Base-by-base conservation (phyloP, 64 coral and sea anemone species). In the Actinia equina region DNA sequence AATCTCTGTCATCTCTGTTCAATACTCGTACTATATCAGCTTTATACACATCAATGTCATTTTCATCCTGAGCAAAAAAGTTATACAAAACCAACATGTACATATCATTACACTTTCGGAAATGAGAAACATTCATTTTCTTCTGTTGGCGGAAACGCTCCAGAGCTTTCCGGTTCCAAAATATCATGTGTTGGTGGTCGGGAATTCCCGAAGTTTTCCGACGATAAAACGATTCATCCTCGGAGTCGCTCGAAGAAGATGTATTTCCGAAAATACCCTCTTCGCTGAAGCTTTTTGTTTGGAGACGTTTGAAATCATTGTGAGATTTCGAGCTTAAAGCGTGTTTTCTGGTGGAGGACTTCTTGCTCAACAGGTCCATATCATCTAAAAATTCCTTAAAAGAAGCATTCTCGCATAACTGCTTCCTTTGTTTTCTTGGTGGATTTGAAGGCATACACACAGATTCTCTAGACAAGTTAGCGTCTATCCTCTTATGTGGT, bases 1-100 rank as follows among this genome's bases (percentile, higher is more conserved):
- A 96, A 20, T 96, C 94, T 7, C 83, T 44, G n/a, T 96, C 94
- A 78, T 96, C 94, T 55, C 91, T 90, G 88, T 84, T 96, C 15
- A 87, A 87, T 26, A 96, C 94, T 27, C 52, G 65, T 63, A 96
- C 88, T 46, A 90, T 84, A 52, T 96, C 94, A 37, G 91, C 91
- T 65, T 90, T 87, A 20, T 62, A 62, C 18, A 96, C 91, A 22
- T 86, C 43, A 45, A 96, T 87, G 54, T 96, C 94, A 60, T 96
- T 87, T 44, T 96, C 88, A 11, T 89, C 91, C 82, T 84, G 89
- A 5, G 94, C 94, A 59, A 87, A 54, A 56, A 96, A 96, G 55
- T 93, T 91, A 59, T 92, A 96, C 23, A 96, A 84, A 87, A 96
- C 94, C 17, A 60, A 42, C 83, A 63, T 63, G 43, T 85, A 18